Base-by-base conservation (phyloP, 2,797 vertebrate species). In the Menidia menidia region DNA sequence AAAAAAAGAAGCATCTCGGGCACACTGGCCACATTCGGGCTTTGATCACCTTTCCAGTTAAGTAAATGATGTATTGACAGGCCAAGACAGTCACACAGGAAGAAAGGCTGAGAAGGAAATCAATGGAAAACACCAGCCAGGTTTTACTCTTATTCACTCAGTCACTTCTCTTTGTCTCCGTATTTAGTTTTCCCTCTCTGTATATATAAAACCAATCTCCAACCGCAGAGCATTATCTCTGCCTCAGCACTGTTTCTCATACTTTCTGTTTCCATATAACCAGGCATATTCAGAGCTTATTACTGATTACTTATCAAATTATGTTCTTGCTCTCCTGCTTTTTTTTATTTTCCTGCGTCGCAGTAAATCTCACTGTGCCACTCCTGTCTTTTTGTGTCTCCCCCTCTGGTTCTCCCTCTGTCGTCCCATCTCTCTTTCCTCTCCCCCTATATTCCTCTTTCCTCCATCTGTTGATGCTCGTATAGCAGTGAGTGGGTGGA, bases 401-500 rank as follows among this genome's bases (percentile, higher is more conserved):
- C 55, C 74, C 66, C 79, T 60, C 56, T 64, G 45, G 12, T 69
- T 71, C 44, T 82, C 69, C 53, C 73, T 68, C 73, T 75, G 54
- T 77, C 54, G 18, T 71, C 42, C 60, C 52, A 16, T 33, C 55
- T 50, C 15, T 57, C 11, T n/a, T 54, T 47, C 25, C 59, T 59
- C 52, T 58, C 10, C 45, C 64, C 50, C 44, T 65, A 39, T 8
- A 0, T 80, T 35, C 63, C 33, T 55, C 60, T 44, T 60, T 71
- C 76, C 47, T 82, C 85, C 82, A 85, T 87, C 87, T 90, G 80
- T 83, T 77, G 76, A 85, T 80, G 66, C 71, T 68, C 53, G 71
- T 65, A 76, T 83, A 74, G 75, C 77, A 74, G 64, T 82, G 78
- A 84, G 88, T 90, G 86, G 83, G 86, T 82, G 92, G 84, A 54